These are phyloP conservation scores for Therioaphis trifolii DNA, from an alignment of 2,888 invertebrate species.

Conservation along the genomic window DNA sequence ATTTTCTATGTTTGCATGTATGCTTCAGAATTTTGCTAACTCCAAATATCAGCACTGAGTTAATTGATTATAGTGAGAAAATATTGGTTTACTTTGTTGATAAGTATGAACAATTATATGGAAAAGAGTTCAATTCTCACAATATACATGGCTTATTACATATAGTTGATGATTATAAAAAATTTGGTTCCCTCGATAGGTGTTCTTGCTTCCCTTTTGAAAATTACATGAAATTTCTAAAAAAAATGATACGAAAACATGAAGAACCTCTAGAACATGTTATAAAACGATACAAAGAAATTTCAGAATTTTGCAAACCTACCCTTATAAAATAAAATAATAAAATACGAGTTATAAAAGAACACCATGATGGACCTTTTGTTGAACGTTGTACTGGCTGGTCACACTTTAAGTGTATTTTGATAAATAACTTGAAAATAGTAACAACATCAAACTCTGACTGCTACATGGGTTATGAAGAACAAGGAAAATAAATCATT, in stretches of 20 bases:
- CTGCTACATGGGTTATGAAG: no score
- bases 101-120: not conserved
- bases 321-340: no score
- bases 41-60: not conserved
- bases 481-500: no score
- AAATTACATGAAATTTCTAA: constrained; percentile 13
- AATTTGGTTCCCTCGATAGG: not conserved
- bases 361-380: no score
- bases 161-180: not conserved
- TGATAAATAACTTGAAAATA: no score
- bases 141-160: no score
- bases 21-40: constrained; percentile 26
- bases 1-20: constrained; percentile 2
- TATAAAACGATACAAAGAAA: constrained; percentile 8
- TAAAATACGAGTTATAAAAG: no score
- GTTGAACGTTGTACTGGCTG: no score
- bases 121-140: constrained; percentile 3
- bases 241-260: constrained; percentile 19
- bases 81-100: not conserved
- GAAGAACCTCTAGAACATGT: no score
- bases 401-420: no score
- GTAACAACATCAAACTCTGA: no score
- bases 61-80: constrained; percentile 26
- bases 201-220: constrained; percentile 19
- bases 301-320: constrained; percentile 17